Percentiles rank a stretch among this genome's conserved stretches.
These are phyloP conservation scores for Lampris megalopsis DNA, from an alignment of 2,113 vertebrate genomes.

Conservation along the genomic window DNA sequence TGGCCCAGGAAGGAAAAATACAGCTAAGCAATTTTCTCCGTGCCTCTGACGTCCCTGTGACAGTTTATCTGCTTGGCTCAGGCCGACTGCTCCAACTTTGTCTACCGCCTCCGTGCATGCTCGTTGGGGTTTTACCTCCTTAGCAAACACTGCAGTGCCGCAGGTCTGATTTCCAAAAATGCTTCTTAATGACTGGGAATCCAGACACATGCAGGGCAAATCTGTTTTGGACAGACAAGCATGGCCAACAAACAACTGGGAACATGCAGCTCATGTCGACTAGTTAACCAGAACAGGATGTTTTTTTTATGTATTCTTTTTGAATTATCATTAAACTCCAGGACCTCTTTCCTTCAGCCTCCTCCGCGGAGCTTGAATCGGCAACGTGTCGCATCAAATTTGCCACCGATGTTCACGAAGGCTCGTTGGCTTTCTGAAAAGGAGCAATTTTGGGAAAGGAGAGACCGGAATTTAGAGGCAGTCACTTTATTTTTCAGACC, in stretches of 20 bases:
- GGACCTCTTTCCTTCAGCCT: constrained; percentile 4
- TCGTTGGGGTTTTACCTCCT: constrained; percentile 23
- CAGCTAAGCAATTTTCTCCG: constrained; percentile 45
- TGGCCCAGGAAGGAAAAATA: constrained; percentile 34
- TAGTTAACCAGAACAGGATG: background rate
- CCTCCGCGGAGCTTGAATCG: constrained; percentile 52
- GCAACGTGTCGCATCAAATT: constrained; percentile 61
- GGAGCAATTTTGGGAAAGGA: constrained; percentile 69
- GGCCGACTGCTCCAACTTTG: constrained; percentile 35
- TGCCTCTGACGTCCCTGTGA: constrained; percentile 36
- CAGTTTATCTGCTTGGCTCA: constrained; percentile 43
- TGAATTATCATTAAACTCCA: constrained; percentile 25
- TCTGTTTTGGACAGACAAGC: constrained; percentile 30
- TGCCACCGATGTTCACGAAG: constrained; percentile 44
- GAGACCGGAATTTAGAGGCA: constrained; percentile 52
- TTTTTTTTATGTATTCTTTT: constrained; percentile 14
- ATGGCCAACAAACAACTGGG: constrained; percentile 12
- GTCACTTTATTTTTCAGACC: constrained; percentile 65
- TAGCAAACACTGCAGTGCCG: constrained; percentile 40
- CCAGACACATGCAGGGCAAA: constrained; percentile 41
- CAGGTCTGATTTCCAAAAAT: constrained; percentile 50
- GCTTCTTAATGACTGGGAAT: constrained; percentile 62
- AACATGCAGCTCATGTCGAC: constrained; percentile 9
- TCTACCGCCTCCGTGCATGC: constrained; percentile 27
- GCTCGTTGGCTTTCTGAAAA: constrained; percentile 37